A percentile compares a stretch with the other conserved stretches of the same genome.
Evolutionary conservation across 2,888 invertebrate species (phyloP).

Genomic region (Apoda limacodes): DNA sequence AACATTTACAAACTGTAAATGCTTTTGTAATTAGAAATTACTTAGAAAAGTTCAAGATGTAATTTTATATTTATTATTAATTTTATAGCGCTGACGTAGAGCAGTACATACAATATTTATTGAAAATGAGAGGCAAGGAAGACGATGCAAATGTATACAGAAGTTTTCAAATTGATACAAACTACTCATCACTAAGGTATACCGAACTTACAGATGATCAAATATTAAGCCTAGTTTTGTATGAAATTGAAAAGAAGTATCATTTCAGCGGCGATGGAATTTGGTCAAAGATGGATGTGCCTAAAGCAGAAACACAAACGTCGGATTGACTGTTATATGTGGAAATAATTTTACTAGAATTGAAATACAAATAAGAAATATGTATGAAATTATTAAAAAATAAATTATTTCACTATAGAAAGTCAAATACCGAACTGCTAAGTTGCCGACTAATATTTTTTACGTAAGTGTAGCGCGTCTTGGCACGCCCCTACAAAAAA

Average conservation of each 20-base stretch:
- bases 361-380: too few species aligned
- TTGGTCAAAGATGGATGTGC: constrained; percentile 68
- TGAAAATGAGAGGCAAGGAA: constrained; percentile 26
- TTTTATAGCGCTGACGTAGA: constrained; percentile 38
- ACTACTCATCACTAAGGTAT: constrained; percentile 31
- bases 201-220: constrained; percentile 52
- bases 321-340: too few species aligned
- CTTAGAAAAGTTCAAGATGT: constrained; percentile 1
- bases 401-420: too few species aligned
- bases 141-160: constrained; percentile 5
- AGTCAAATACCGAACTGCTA: too few species aligned
- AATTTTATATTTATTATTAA: constrained; percentile 21
- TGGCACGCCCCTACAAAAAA: too few species aligned
- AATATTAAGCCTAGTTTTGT: constrained; percentile 74
- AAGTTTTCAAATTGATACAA: constrained; percentile 24
- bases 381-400: too few species aligned
- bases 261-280: constrained; percentile 83
- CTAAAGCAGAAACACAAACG: constrained; percentile 24
- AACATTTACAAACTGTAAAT: neutral
- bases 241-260: constrained; percentile 77
- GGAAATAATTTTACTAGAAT: too few species aligned
- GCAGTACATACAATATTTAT: constrained; percentile 31
- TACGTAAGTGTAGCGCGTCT: too few species aligned
- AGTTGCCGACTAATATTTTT: too few species aligned
- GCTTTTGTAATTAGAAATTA: neutral